phyloP scores from a whole-genome alignment of 2,888 invertebrate genomes.

The Brachypterus glaber region DNA sequence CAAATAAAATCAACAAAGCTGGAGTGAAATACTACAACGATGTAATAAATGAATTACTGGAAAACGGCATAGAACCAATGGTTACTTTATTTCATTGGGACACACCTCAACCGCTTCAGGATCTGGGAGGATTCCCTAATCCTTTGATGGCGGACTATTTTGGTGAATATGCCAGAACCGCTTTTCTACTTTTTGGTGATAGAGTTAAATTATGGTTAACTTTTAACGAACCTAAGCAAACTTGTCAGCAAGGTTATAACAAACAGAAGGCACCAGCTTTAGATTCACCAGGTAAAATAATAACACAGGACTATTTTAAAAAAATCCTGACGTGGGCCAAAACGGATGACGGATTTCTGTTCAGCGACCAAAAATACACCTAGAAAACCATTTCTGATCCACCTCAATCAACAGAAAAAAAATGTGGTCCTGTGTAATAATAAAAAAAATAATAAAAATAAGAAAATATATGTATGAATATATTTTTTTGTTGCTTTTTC shows the following conservation, averaged over 20 bases:
- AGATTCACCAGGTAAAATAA: neutral
- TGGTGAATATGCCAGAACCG: slow-evolving; percentile 46
- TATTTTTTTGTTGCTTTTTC: no score
- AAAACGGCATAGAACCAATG: slow-evolving; percentile 45
- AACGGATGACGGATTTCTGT: no score
- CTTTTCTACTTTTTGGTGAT: slow-evolving; percentile 28
- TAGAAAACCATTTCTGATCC: no score
- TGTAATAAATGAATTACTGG: slow-evolving; percentile 47
- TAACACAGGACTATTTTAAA: no score
- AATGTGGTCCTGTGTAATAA: no score
- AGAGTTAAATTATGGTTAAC: slow-evolving; percentile 43
- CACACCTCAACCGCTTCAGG: slow-evolving; percentile 43
- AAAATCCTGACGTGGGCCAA: no score
- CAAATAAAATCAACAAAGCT: slow-evolving; percentile 53
- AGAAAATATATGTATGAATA: no score
- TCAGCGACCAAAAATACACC: no score
- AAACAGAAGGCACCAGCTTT: neutral
- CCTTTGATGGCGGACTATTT: slow-evolving; percentile 45
- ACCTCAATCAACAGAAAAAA: no score
- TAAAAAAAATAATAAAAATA: no score
- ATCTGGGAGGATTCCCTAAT: slow-evolving; percentile 42
- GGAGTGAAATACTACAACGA: slow-evolving; percentile 57
- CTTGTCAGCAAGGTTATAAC: slow-evolving; percentile 24
- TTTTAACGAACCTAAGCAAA: slow-evolving; percentile 42
- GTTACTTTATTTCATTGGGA: slow-evolving; percentile 49